Percentiles rank a stretch among this genome's conserved stretches.
Conservation (phyloP, 2,113 vertebrate species). For the Gopherus evgoodei region DNA sequence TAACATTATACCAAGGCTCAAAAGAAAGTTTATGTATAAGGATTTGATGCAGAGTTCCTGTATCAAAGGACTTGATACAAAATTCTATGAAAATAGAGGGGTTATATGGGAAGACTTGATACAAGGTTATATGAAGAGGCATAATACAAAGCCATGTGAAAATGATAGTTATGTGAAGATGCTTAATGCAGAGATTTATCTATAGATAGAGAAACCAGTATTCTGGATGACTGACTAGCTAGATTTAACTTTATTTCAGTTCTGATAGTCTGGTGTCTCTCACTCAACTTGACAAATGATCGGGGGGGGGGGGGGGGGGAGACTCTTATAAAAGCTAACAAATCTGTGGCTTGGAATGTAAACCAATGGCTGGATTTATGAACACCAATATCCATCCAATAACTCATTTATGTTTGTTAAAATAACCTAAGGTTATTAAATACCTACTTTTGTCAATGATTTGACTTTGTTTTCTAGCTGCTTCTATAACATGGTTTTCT, state of each 20-base stretch:
- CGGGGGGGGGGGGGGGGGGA: background rate
- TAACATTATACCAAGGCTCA: too few relatives aligned
- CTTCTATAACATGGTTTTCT: conserved; percentile 43
- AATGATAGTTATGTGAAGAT: too few relatives aligned
- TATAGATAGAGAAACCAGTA: background rate
- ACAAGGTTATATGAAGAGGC: too few relatives aligned
- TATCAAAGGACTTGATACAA: too few relatives aligned
- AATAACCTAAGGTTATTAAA: conserved; percentile 44
- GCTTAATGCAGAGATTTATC: too few relatives aligned
- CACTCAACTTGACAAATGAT: background rate
- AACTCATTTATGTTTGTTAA: conserved; percentile 21
- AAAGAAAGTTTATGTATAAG: too few relatives aligned
- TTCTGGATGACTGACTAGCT: background rate
- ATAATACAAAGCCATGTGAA: too few relatives aligned
- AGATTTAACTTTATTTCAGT: background rate
- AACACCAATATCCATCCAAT: conserved; percentile 36
- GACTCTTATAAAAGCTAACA: background rate
- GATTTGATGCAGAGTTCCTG: too few relatives aligned
- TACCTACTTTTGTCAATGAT: conserved; percentile 14
- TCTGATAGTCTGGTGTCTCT: background rate
- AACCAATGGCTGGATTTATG: background rate
- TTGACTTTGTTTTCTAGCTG: conserved; percentile 41
- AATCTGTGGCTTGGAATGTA: background rate
- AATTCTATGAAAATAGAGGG: too few relatives aligned
- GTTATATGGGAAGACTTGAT: too few relatives aligned